These are phyloP conservation scores for Hipposideros armiger DNA, from an alignment of 2,113 vertebrate species.

Conservation along the genomic window DNA sequence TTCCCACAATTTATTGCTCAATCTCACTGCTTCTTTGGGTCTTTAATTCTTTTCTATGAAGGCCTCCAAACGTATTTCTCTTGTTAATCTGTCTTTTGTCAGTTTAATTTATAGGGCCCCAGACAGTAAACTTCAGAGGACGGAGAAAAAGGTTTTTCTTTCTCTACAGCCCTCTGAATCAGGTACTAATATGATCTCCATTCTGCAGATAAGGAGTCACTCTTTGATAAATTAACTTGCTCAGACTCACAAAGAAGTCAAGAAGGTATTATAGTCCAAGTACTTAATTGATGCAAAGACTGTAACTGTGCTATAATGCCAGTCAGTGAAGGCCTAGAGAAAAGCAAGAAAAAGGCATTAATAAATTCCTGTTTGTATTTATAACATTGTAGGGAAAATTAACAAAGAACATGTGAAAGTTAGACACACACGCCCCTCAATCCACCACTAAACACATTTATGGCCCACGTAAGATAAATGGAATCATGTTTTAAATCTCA, in stretches of 20 bases:
- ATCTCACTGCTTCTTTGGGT: neutral
- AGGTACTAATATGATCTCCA: neutral
- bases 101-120: neutral
- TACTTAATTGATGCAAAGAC: neutral
- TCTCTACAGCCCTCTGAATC: neutral
- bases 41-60: neutral
- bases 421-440: neutral
- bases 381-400: neutral
- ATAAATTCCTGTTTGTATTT: neutral
- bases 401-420: neutral
- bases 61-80: neutral
- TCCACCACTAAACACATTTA: conserved; percentile 22
- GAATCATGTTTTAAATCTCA: conserved; percentile 17
- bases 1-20: neutral
- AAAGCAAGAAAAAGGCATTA: neutral
- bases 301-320: neutral
- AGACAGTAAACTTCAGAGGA: neutral
- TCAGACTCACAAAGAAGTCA: neutral
- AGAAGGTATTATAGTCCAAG: neutral
- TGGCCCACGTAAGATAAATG: neutral
- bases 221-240: neutral
- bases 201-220: neutral
- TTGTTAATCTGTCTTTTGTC: neutral
- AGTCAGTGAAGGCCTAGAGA: neutral
- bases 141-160: neutral